Percentiles rank a stretch among this genome's conserved stretches.
Evolutionary conservation across 2,113 vertebrate genomes (phyloP).

Genomic region (Tragelaphus scriptus): DNA sequence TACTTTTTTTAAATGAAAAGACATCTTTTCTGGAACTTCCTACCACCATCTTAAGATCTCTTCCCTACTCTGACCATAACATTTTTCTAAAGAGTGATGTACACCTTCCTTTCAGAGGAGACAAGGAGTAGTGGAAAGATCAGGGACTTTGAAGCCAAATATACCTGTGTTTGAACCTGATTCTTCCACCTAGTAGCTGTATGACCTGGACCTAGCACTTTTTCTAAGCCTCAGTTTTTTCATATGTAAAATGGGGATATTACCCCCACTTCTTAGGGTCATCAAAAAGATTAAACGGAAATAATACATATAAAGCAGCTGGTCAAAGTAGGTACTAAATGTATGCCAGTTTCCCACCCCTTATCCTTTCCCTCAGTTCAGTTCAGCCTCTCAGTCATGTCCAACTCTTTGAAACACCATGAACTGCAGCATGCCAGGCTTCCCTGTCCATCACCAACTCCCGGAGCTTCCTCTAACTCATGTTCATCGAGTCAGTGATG

Average conservation of each 20-base stretch:
- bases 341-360: background rate
- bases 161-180: background rate
- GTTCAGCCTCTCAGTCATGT: background rate
- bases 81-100: background rate
- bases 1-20: background rate
- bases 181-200: background rate
- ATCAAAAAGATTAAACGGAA: slow-evolving; percentile 14
- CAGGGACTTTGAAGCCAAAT: background rate
- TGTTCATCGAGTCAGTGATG: background rate
- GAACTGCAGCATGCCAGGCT: background rate
- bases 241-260: background rate
- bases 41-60: background rate
- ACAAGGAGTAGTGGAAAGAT: background rate
- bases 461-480: background rate
- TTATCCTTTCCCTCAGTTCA: background rate
- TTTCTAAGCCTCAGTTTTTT: background rate
- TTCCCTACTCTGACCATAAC: background rate
- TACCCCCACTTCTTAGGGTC: background rate
- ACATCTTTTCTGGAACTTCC: background rate
- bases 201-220: background rate
- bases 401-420: background rate
- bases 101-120: background rate
- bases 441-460: background rate
- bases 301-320: background rate
- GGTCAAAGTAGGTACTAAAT: background rate